Conservation (phyloP, 2,113 vertebrate species). For the Ellobius talpinus region DNA sequence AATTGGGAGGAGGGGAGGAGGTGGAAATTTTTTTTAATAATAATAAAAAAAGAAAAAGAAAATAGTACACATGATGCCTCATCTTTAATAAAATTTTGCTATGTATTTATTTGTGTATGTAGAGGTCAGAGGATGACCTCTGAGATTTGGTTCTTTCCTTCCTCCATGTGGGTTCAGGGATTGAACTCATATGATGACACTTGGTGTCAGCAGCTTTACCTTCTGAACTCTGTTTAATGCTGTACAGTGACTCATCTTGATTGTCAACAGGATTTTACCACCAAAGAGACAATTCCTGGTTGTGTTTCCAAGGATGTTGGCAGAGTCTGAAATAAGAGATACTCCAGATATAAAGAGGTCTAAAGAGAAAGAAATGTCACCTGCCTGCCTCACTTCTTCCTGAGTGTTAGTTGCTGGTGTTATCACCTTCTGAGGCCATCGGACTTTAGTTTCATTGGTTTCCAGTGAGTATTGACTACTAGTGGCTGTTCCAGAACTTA, state of each 20-base stretch:
- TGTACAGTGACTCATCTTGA: background rate
- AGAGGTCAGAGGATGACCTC: background rate
- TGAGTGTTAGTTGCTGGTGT: background rate
- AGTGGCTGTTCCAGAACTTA: background rate
- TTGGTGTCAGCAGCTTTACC: background rate
- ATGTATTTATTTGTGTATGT: background rate
- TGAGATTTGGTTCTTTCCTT: background rate
- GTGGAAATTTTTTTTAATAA: too few relatives aligned
- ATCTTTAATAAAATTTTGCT: background rate
- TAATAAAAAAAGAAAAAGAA: too few relatives aligned
- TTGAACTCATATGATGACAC: background rate
- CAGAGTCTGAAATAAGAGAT: too few relatives aligned
- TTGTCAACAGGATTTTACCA: background rate
- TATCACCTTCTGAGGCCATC: background rate
- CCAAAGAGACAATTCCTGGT: fast-evolving
- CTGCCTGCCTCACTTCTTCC: background rate
- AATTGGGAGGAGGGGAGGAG: too few relatives aligned
- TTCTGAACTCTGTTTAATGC: background rate
- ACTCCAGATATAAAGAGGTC: background rate
- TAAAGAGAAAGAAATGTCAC: background rate
- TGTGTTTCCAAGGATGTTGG: background rate
- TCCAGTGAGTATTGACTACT: too few relatives aligned
- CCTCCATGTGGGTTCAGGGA: background rate
- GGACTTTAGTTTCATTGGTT: background rate
- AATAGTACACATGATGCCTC: background rate